Evolutionary conservation across 2,113 vertebrate genomes (phyloP).

Genomic region (Anoura caudifer): DNA sequence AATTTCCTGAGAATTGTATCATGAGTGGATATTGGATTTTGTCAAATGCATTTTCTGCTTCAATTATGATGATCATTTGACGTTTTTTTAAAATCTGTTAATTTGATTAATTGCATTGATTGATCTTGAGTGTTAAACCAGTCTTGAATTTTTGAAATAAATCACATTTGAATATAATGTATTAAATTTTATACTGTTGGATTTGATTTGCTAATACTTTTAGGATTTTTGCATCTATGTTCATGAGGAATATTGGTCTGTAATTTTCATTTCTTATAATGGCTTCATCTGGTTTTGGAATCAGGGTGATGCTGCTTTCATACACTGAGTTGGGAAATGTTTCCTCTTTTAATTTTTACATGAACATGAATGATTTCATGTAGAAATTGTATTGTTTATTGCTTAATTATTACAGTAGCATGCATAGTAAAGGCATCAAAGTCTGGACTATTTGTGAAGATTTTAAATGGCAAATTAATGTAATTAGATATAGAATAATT

Average conservation of each 20-base stretch:
- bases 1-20: not conserved
- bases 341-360: not conserved
- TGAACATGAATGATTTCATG: not conserved
- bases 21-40: not conserved
- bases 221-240: not conserved
- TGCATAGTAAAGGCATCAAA: not conserved
- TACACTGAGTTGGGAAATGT: not conserved
- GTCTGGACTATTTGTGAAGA: not conserved
- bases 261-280: not conserved
- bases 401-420: not conserved
- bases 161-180: not conserved
- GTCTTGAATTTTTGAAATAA: conserved; percentile 27
- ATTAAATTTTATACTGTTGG: not conserved
- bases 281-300: not conserved
- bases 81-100: not conserved
- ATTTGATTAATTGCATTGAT: not conserved
- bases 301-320: not conserved
- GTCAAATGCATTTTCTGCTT: not conserved
- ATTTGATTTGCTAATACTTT: not conserved
- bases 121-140: not conserved
- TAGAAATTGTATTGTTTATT: not conserved
- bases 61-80: not conserved
- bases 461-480: not conserved
- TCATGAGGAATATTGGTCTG: not conserved
- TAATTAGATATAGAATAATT: not conserved